Base-by-base conservation (phyloP, 2,113 vertebrate species). In the Numida meleagris region DNA sequence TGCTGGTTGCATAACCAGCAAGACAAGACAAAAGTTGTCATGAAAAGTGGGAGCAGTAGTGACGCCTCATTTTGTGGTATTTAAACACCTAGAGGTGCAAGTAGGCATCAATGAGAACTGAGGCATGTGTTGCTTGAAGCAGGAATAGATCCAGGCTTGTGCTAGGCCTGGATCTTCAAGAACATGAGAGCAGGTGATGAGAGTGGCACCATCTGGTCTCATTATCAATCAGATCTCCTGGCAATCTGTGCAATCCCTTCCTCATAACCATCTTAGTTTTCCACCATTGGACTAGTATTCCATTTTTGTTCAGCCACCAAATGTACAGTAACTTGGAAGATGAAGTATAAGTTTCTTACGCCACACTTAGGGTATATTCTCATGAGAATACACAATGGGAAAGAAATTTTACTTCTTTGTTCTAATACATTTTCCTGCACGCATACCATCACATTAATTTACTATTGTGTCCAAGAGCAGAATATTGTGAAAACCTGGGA, bases 111-210 rank as follows among this genome's bases (percentile, higher is more conserved):
- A 61, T 75, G 12, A 73, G 55, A 59, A 50, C 67, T 62, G 55
- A 79, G 14, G 21, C 10, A 58, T 25, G 50, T 76, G 72, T 27
- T 93, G 40, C 67, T 65, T 70, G 63, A 66, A 89, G 88, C 59
- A 82, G 75, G 90, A 82, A 79, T 80, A 55, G 82, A 93, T 94
- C 58, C 59, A 76, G n/a, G 46, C 68, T 89, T 82, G 45, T 73
- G 31, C 59, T 66, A 58, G 5, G 20, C 78, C 78, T 78, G 27
- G 45, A 25, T 93, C 7, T 81, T 73, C 66, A 85, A 89, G 40
- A 31, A 43, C 21, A 15, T 25, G 50, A 73, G 72, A 85, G 85
- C 51, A 74, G 42, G 53, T 71, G 24, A 33, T 67, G 57, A 23
- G 14, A 63, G 55, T 89, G 79, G 34, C 72, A 93, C 42, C 11